phyloP scores from a whole-genome alignment of 1,140 invertebrate species.

The Tribolium madens region DNA sequence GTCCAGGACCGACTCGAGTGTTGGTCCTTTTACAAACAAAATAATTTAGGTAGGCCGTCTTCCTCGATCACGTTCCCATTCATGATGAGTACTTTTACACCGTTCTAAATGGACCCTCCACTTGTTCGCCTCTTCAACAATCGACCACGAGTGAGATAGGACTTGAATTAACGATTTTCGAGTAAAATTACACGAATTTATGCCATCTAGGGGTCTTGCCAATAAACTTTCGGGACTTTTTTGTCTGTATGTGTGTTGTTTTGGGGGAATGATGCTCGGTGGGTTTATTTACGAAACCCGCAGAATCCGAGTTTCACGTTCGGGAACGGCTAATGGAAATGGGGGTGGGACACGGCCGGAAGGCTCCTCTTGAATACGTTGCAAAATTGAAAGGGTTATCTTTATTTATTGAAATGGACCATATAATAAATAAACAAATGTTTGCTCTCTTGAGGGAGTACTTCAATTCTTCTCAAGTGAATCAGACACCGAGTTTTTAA shows the following conservation, averaged over 20 bases:
- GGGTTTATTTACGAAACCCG: slow-evolving; percentile 27
- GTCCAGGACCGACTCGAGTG: slow-evolving; percentile 10
- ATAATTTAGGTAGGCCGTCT: slow-evolving; percentile 18
- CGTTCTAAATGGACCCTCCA: slow-evolving; percentile 27
- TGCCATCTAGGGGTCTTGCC: slow-evolving; percentile 12
- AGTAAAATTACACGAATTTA: slow-evolving; percentile 37
- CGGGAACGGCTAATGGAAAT: slow-evolving; percentile 8
- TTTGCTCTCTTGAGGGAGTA: neutral
- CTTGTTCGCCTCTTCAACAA: slow-evolving; percentile 9
- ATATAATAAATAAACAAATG: neutral
- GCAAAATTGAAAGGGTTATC: slow-evolving; percentile 24
- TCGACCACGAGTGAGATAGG: slow-evolving; percentile 5
- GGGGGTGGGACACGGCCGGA: slow-evolving; percentile 3
- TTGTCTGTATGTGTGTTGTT: neutral
- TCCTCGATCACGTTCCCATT: slow-evolving; percentile 25
- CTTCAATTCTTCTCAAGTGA: neutral
- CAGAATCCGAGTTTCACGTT: slow-evolving; percentile 3
- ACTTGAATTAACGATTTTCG: slow-evolving; percentile 41
- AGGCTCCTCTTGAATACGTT: slow-evolving; percentile 1
- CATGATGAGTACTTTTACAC: slow-evolving; percentile 33
- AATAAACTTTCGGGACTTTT: slow-evolving; percentile 9
- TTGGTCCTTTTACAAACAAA: slow-evolving; percentile 14
- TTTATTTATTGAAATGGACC: slow-evolving; percentile 7
- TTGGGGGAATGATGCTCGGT: slow-evolving; percentile 8
- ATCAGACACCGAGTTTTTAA: neutral